A percentile compares a stretch with the other conserved stretches of the same genome.
These are phyloP conservation scores for Tetramorium simillimum DNA, from an alignment of 1,140 invertebrate species.

Conservation along the genomic window DNA sequence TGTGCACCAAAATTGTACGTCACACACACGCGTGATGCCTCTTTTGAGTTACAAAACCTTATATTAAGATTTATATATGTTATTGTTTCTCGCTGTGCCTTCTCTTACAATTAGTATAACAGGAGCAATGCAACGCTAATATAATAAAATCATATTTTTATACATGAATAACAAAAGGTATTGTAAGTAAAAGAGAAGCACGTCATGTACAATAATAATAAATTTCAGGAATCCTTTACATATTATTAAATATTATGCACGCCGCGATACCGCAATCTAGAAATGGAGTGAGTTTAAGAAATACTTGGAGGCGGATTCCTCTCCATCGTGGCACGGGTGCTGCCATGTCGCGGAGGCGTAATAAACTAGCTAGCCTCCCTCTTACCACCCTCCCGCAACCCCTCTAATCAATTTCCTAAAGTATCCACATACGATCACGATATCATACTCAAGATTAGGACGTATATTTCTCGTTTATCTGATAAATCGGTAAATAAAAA, in stretches of 20 bases:
- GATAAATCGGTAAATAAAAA: conserved; percentile 3
- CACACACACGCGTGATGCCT: neutral
- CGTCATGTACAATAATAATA: neutral
- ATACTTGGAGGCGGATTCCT: conserved; percentile 65
- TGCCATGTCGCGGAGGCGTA: conserved; percentile 81
- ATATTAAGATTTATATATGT: neutral
- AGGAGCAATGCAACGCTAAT: neutral
- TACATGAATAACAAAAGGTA: neutral
- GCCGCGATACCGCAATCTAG: neutral
- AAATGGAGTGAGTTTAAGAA: conserved; percentile 5
- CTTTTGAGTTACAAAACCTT: neutral
- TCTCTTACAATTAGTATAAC: neutral
- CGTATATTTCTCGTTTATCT: neutral
- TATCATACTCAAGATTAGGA: conserved; percentile 41
- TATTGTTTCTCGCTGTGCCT: neutral
- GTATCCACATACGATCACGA: conserved; percentile 76
- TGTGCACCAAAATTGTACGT: neutral
- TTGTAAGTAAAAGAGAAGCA: neutral
- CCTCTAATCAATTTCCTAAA: conserved; percentile 81
- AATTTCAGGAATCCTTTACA: too few species aligned
- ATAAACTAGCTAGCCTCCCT: conserved; percentile 80
- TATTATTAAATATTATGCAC: neutral
- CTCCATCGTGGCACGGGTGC: conserved; percentile 79
- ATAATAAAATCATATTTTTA: neutral
- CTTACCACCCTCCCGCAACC: conserved; percentile 66